Evolutionary conservation across 2,113 vertebrate genomes (phyloP), one percentile per base, ranked within the genome.

Genomic region (Eonycteris spelaea): DNA sequence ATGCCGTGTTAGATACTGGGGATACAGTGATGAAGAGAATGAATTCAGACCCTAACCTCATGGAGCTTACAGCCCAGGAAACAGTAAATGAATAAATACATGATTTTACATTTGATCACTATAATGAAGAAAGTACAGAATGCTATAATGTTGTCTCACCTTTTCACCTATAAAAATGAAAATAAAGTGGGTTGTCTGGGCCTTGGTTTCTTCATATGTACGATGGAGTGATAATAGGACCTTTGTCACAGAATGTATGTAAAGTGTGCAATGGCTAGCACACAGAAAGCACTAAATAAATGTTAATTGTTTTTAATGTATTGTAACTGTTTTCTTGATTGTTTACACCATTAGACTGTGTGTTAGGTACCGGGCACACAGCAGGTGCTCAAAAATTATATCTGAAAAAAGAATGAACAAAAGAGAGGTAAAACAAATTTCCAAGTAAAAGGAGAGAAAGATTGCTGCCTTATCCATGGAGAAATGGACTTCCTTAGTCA

Each of bases 171-270:
- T 70, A 89, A 93, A 85, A 78, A 35, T 65, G 30, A 61, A 28
- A 61, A 63, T 78, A 65, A 40, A 57, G 24, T 55, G n/a, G 13
- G 1, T 77, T 73, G 67, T 88, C 73, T 70, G 65, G 35, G 43
- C 61, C 87, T 90, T 92, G 18, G 7, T 95, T 92, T 97, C 53
- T 84, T 92, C 28, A 22, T 55, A 40, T 33, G 16, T 87, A 53
- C 14, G 48, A 57, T 82, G 79, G 35, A 45, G 14, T 61, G 67
- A 35, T 77, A 80, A 24, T 28, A 86, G 61, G 57, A 73, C 16
- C 40, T 74, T 21, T 43, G 4, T 13, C 33, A 68, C n/a, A 43
- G 43, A 61, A 84, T 61, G 9, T 35, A 55, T 15, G 14, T 63
- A 33, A 80, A 48, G 2, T 33, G 2, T 61, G 59, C 14, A 85